Conservation (phyloP, 1,140 invertebrate species). For the Pseudoatta argentina region DNA sequence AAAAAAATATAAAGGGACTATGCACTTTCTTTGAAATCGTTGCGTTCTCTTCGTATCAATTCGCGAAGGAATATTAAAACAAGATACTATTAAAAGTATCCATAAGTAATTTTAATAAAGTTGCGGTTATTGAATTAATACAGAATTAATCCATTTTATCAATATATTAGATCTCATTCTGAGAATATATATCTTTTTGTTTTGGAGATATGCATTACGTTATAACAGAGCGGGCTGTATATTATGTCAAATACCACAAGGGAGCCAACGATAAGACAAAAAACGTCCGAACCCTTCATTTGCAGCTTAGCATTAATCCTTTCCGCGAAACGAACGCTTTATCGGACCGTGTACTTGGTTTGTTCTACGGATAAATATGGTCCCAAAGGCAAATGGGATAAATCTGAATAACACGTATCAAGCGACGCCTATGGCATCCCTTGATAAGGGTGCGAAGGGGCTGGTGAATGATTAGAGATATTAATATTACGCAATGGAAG, state of each 20-base stretch:
- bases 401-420: constrained; percentile 85
- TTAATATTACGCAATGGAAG: constrained; percentile 82
- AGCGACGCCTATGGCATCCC: constrained; percentile 78
- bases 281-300: constrained; percentile 63
- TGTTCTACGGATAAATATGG: constrained; percentile 79
- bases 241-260: constrained; percentile 16
- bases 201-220: neutral
- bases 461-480: constrained; percentile 86
- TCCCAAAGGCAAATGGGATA: constrained; percentile 81
- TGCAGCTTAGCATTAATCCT: constrained; percentile 76
- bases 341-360: constrained; percentile 79
- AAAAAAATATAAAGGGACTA: constrained; percentile 20
- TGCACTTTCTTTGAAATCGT: constrained; percentile 34
- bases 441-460: constrained; percentile 85
- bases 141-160: neutral
- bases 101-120: constrained; percentile 14
- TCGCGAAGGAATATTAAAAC: neutral
- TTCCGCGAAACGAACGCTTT: constrained; percentile 77
- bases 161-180: neutral
- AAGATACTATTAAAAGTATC: neutral
- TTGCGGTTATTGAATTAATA: neutral
- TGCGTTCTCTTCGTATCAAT: constrained; percentile 15
- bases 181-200: neutral
- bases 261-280: constrained; percentile 58
- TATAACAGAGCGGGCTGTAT: neutral